These are phyloP conservation scores for Palloptera scutellata DNA, from an alignment of 2,888 invertebrate species.

Conservation along the genomic window DNA sequence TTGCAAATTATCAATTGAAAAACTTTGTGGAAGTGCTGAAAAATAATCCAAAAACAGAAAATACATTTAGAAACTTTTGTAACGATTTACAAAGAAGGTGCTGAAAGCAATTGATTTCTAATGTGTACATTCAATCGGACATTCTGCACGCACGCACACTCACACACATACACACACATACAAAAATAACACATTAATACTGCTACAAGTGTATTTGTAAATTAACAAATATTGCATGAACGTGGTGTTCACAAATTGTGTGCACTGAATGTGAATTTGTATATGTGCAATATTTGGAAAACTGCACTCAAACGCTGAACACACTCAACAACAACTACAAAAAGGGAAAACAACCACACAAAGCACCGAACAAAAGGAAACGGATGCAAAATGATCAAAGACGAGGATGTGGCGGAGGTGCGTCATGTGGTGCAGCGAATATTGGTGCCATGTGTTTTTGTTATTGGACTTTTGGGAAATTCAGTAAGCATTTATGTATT, in stretches of 20 bases:
- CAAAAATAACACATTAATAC: too few species aligned
- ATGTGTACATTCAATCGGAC: background rate
- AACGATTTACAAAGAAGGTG: background rate
- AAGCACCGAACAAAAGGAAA: constrained; percentile 12
- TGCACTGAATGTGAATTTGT: too few species aligned
- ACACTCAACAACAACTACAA: background rate
- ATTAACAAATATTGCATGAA: background rate
- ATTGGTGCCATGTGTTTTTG: constrained; percentile 71
- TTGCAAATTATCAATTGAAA: background rate
- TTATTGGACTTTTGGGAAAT: constrained; percentile 76
- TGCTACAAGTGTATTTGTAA: too few species aligned
- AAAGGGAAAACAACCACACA: constrained; percentile 4
- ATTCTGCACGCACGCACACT: background rate
- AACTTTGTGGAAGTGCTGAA: background rate
- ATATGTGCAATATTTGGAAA: too few species aligned
- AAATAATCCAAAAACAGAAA: too few species aligned
- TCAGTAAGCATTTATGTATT: constrained; percentile 68
- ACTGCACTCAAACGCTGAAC: background rate
- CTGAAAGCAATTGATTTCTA: background rate
- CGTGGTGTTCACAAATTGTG: background rate
- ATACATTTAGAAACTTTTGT: too few species aligned
- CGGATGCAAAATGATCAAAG: constrained; percentile 48
- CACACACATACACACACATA: too few species aligned
- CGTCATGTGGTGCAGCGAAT: constrained; percentile 68
- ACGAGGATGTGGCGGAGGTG: constrained; percentile 59